phyloP scores from a whole-genome alignment of 2,113 vertebrate species.

The Coryphaenoides rupestris region DNA sequence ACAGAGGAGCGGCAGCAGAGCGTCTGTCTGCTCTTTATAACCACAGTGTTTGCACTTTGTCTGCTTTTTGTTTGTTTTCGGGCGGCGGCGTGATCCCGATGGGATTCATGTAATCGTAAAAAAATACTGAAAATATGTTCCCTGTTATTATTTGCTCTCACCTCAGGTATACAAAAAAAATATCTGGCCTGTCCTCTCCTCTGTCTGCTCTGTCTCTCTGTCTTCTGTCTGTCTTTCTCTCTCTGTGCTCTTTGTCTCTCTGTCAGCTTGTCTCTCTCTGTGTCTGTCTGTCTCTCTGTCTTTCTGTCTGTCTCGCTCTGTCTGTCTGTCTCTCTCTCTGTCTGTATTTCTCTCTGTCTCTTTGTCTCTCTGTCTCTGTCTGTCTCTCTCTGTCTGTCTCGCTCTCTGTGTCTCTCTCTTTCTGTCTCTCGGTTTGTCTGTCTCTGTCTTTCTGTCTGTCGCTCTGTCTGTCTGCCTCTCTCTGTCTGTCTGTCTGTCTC shows the following conservation, averaged over 20 bases:
- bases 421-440: too few relatives aligned
- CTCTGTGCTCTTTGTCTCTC: not conserved
- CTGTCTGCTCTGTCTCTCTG: slow-evolving; percentile 22
- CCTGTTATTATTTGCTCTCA: too few relatives aligned
- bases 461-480: slow-evolving; percentile 21
- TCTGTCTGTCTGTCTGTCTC: not conserved
- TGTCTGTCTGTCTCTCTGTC: not conserved
- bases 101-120: slow-evolving; percentile 40
- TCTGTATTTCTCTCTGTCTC: not conserved
- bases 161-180: not conserved
- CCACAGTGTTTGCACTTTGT: slow-evolving; percentile 47
- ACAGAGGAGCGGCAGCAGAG: slow-evolving; percentile 36
- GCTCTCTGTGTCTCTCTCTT: too few relatives aligned
- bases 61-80: slow-evolving; percentile 50
- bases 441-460: not conserved
- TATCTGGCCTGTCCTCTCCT: slow-evolving; percentile 18
- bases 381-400: too few relatives aligned
- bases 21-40: slow-evolving; percentile 40
- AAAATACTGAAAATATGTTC: slow-evolving; percentile 13
- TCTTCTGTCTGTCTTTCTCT: not conserved
- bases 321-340: not conserved
- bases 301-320: not conserved
- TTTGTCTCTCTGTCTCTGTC: not conserved
- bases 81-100: slow-evolving; percentile 36
- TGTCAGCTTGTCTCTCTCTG: not conserved